Evolutionary conservation across 2,888 invertebrate genomes (phyloP).

Genomic region (Tribolium freemani): DNA sequence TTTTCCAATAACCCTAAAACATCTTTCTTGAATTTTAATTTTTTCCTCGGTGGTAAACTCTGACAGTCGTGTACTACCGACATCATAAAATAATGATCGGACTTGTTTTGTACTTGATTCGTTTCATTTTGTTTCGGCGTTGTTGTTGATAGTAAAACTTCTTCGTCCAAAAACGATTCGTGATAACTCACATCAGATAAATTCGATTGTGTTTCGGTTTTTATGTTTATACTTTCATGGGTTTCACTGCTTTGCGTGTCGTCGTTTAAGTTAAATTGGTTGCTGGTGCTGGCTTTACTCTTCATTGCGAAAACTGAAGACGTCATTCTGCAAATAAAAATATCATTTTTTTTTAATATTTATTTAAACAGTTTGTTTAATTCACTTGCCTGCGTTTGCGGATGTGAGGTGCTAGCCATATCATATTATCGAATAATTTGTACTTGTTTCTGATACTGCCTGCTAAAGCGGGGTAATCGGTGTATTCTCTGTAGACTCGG

Average conservation of each 20-base stretch:
- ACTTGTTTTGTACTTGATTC: constrained; percentile 4
- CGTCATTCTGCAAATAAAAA: constrained; percentile 14
- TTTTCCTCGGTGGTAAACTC: constrained; percentile 16
- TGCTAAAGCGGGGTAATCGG: background rate
- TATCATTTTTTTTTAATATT: background rate
- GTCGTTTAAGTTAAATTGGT: background rate
- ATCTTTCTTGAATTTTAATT: constrained; percentile 24
- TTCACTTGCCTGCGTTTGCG: constrained; percentile 19
- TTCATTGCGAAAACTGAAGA: background rate
- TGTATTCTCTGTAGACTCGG: constrained; percentile 22
- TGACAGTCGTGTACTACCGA: constrained; percentile 26
- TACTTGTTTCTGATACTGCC: background rate
- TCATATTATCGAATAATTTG: constrained; percentile 15
- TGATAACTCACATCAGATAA: background rate
- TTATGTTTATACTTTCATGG: constrained; percentile 12
- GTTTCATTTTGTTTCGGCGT: background rate
- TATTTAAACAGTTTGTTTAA: background rate
- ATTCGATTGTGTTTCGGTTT: constrained; percentile 22
- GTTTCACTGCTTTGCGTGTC: constrained; percentile 21
- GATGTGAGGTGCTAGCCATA: constrained; percentile 18
- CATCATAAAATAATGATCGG: constrained; percentile 26
- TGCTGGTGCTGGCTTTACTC: background rate
- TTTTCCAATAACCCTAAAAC: constrained; percentile 19
- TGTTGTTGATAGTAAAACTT: background rate
- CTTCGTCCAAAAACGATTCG: constrained; percentile 4